Evolutionary conservation across 2,113 vertebrate genomes (phyloP).

Genomic region (Terrapene triunguis): DNA sequence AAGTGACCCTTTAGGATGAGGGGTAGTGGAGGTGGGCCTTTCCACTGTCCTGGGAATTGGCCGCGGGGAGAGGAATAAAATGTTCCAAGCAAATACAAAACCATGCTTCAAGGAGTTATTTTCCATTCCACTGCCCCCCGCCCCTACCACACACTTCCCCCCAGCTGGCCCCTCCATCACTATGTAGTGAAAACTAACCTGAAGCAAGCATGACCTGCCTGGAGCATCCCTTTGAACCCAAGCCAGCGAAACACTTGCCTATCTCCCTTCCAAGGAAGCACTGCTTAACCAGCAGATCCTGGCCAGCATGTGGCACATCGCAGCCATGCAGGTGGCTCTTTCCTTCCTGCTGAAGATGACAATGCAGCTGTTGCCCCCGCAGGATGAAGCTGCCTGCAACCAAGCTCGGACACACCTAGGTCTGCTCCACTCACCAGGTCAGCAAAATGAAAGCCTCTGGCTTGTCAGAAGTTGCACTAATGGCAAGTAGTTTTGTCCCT

Average conservation of each 20-base stretch:
- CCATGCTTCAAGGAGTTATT: not conserved
- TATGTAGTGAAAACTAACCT: not conserved
- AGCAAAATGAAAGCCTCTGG: not conserved
- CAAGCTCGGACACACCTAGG: not conserved
- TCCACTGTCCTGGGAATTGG: accelerated
- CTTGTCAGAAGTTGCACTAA: not conserved
- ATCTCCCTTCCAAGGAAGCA: not conserved
- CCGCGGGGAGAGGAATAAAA: not conserved
- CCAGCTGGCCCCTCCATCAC: not conserved
- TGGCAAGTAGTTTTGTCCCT: not conserved
- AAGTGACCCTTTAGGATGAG: not conserved
- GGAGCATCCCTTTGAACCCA: not conserved
- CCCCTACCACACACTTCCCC: not conserved
- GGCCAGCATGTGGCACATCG: accelerated
- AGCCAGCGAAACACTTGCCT: not conserved
- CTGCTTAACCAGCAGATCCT: not conserved
- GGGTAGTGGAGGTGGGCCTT: not conserved
- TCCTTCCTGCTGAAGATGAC: not conserved
- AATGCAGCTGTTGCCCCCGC: accelerated
- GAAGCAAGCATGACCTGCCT: not conserved
- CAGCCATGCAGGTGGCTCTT: not conserved
- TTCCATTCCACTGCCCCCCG: not conserved
- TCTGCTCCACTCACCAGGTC: slow-evolving; percentile 30
- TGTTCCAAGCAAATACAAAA: not conserved
- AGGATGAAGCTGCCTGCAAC: not conserved